Conservation (phyloP, 1,140 invertebrate genomes). For the Diabrotica virgifera region DNA sequence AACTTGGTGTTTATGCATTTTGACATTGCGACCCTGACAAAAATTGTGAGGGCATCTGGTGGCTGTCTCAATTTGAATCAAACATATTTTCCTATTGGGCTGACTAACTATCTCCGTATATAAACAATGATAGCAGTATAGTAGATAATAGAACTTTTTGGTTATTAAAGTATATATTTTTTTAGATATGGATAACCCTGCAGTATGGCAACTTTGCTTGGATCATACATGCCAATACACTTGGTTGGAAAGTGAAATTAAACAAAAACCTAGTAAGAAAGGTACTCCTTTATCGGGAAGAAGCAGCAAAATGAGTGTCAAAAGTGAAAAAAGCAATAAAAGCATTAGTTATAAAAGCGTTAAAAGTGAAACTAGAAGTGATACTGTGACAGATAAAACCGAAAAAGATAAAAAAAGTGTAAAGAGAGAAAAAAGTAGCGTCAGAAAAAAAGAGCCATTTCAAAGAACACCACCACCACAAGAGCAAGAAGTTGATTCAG, state of each 20-base stretch:
- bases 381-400: neutral
- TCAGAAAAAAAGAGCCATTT: neutral
- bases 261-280: neutral
- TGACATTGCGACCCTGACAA: too few relatives aligned
- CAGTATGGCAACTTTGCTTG: constrained; percentile 39
- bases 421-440: neutral
- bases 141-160: too few relatives aligned
- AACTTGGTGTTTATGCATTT: too few relatives aligned
- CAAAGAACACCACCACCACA: neutral
- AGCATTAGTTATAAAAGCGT: neutral
- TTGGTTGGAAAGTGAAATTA: constrained; percentile 8
- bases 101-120: too few relatives aligned
- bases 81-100: too few relatives aligned
- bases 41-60: too few relatives aligned
- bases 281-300: neutral
- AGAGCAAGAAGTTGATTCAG: neutral
- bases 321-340: neutral
- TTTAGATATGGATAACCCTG: constrained; percentile 29
- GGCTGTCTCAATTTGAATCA: too few relatives aligned
- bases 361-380: neutral
- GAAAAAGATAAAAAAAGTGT: neutral
- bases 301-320: neutral
- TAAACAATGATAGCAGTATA: too few relatives aligned
- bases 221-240: constrained; percentile 28
- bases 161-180: neutral